Evolutionary conservation across 2,888 invertebrate species (phyloP), one percentile per base, ranked within the genome.

Genomic region (Yponomeuta malinellus): DNA sequence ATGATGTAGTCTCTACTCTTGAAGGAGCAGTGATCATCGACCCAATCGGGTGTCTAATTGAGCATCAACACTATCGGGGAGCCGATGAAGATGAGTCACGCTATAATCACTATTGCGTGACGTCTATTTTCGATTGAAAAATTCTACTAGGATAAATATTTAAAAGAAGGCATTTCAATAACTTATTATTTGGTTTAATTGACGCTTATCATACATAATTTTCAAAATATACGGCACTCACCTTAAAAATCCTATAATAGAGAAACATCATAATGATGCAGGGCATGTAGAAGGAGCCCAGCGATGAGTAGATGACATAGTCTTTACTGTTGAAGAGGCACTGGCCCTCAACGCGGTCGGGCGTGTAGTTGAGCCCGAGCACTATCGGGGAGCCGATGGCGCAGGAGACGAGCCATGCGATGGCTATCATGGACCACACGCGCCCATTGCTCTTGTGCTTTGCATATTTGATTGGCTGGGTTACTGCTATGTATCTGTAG

Each of bases 271-370:
- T 99, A 79, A 99, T 97, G 83, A 98, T 95, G 86, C 99, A 97
- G 48, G 99, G 99, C 81, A 99, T 98, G 92, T 98, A 99, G 94
- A 99, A 99, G 78, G 99, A 99, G 74, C 98, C 97, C 77, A 99
- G 94, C 72, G 99, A 99, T 9, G 99, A 99, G 90, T 97, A 98
- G 80, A 99, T 96, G 83, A 99, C 97, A 89, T 99, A 99, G 93
- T 98, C 97, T 73, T 98, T 96, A 92, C 99, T 99, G 92, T 98
- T 98, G 94, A 99, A 99, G 77, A 97, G 94, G 92, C 99, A 99
- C 81, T 96, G 95, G 83, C 96, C 95, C 70, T 95, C 94, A 76
- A 94, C 93, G 75, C 98, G 93, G 81, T 97, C 95, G 0, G 97
- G 96, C 1, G 98, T 97, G 87, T 98, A 97, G 93, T 99, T 99